phyloP scores from a whole-genome alignment of 1,140 invertebrate genomes.

The Tetragonula clypearis region DNA sequence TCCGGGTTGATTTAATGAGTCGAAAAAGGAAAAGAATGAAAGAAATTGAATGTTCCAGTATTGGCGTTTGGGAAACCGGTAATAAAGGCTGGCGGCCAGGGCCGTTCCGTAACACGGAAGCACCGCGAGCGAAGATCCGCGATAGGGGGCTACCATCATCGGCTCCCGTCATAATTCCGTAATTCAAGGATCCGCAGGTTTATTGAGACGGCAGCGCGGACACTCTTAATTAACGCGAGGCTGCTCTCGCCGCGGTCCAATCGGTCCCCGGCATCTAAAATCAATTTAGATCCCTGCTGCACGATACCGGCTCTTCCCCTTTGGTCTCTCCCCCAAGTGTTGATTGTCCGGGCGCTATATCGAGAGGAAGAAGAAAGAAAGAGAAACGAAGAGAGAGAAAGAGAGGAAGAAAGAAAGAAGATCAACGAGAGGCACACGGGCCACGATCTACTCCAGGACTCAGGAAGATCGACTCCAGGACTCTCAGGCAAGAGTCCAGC shows the following conservation, averaged over 20 bases:
- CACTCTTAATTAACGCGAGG: constrained; percentile 73
- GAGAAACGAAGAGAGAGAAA: background rate
- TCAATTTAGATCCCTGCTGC: constrained; percentile 72
- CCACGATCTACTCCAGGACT: constrained; percentile 23
- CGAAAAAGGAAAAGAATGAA: background rate
- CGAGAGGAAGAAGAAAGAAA: background rate
- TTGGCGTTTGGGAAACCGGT: background rate
- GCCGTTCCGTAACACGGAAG: constrained; percentile 40
- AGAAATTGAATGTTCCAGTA: background rate
- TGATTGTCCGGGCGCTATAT: constrained; percentile 20
- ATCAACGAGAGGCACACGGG: constrained; percentile 8
- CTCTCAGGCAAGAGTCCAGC: background rate
- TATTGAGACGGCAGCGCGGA: constrained; percentile 69
- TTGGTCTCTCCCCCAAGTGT: constrained; percentile 19
- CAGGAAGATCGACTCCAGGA: background rate
- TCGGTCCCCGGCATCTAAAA: constrained; percentile 73
- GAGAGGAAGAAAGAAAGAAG: background rate
- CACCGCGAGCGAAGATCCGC: constrained; percentile 28
- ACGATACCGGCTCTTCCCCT: constrained; percentile 59
- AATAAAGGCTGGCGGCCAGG: background rate
- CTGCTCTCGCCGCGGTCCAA: constrained; percentile 66
- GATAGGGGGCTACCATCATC: constrained; percentile 23
- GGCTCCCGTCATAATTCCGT: constrained; percentile 59
- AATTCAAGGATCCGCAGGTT: constrained; percentile 62
- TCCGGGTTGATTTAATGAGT: background rate